phyloP scores from a whole-genome alignment of 1,140 invertebrate genomes.

The Lamellibrachia luymesi region DNA sequence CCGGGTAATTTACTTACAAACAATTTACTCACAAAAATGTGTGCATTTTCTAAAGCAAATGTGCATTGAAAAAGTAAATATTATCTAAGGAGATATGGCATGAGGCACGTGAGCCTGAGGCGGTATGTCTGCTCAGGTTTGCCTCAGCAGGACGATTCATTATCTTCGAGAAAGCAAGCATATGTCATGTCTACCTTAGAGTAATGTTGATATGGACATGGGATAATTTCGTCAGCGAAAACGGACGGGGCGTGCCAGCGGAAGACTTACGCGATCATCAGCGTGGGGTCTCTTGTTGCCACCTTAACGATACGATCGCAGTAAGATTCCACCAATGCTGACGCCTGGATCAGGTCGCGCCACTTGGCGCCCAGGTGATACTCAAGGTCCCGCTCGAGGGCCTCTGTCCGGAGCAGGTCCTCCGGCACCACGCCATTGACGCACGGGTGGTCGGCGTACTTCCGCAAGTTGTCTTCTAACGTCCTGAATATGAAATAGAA shows the following conservation, averaged over 20 bases:
- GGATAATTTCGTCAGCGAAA: neutral
- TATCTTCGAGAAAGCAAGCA: no score
- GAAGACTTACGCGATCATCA: conserved; percentile 23
- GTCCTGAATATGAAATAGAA: neutral
- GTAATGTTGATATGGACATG: neutral
- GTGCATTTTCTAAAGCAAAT: no score
- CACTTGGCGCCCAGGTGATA: conserved; percentile 72
- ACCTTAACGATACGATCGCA: conserved; percentile 23
- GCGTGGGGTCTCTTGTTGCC: conserved; percentile 15
- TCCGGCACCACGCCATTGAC: neutral
- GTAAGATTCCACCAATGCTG: conserved; percentile 11
- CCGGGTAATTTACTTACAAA: no score
- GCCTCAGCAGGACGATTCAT: no score
- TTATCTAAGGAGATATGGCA: no score
- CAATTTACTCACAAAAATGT: no score
- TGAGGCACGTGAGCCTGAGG: no score
- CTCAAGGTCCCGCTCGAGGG: conserved; percentile 72
- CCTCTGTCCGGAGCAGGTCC: conserved; percentile 58
- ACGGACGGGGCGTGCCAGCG: neutral
- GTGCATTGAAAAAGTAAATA: no score
- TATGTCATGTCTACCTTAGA: no score
- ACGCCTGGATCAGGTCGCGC: conserved; percentile 54
- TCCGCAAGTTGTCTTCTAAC: neutral
- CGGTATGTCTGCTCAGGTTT: no score
- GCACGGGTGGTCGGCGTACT: neutral